A percentile compares a stretch with the other conserved stretches of the same genome.
Evolutionary conservation across 2,797 vertebrate species (phyloP).

Genomic region (Diplodus puntazzo): DNA sequence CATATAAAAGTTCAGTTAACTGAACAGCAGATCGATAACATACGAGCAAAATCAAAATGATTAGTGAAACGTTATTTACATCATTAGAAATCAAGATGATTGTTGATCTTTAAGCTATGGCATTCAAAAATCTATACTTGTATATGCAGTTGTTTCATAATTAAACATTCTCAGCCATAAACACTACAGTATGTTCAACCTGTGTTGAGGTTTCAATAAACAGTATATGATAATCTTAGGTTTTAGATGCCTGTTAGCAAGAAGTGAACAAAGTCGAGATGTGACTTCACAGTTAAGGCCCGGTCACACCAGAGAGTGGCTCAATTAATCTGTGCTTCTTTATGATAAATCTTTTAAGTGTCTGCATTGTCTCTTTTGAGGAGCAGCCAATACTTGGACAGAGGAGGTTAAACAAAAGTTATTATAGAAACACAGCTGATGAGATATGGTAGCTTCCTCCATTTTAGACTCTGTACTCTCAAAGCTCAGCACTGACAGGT

Average conservation of each 20-base stretch:
- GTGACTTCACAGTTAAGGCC: slow-evolving; percentile 3
- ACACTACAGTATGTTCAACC: slow-evolving; percentile 5
- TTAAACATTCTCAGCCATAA: slow-evolving; percentile 1
- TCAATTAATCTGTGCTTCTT: background rate
- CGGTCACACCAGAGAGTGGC: slow-evolving; percentile 13
- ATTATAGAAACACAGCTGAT: background rate
- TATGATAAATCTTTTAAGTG: background rate
- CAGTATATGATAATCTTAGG: slow-evolving; percentile 10
- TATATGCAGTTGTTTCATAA: slow-evolving; percentile 18
- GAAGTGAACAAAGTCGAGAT: slow-evolving; percentile 22
- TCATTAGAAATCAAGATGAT: slow-evolving; percentile 40
- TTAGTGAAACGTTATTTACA: slow-evolving; percentile 56
- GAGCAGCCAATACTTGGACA: background rate
- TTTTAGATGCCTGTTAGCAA: slow-evolving; percentile 3
- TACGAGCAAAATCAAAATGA: slow-evolving; percentile 45
- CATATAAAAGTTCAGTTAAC: slow-evolving; percentile 44
- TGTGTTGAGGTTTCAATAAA: slow-evolving; percentile 18
- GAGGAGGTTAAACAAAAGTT: background rate
- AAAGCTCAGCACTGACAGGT: background rate
- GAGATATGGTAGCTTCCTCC: no score
- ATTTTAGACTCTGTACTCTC: background rate
- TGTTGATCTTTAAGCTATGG: slow-evolving; percentile 4
- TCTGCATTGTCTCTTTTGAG: background rate
- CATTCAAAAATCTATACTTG: slow-evolving; percentile 34
- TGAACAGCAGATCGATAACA: slow-evolving; percentile 41